Base-by-base conservation (phyloP, 2,888 invertebrate genomes). In the Aproaerema taeniolella region DNA sequence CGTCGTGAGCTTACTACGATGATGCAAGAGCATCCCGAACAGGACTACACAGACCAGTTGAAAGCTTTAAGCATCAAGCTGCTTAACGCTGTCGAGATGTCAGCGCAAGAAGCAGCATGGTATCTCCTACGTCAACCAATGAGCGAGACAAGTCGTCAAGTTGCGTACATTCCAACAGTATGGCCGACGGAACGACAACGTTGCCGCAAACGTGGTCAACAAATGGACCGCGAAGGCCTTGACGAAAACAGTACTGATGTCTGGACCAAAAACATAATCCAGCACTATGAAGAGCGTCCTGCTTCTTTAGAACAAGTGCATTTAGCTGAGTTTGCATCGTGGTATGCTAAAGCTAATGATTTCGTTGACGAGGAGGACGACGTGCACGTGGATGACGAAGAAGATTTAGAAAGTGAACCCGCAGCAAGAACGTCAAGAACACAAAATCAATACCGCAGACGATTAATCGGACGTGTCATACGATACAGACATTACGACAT, bases 21-120 rank as follows among this genome's bases (percentile, higher is more conserved):
- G 43, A 52, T 57, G 56, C 29, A 57, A n/a, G n/a, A n/a, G n/a
- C n/a, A n/a, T n/a, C n/a, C n/a, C n/a, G n/a, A n/a, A n/a, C n/a
- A n/a, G n/a, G n/a, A n/a, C n/a, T n/a, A n/a, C n/a, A n/a, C n/a
- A n/a, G n/a, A n/a, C n/a, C n/a, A n/a, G n/a, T n/a, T n/a, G n/a
- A n/a, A n/a, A n/a, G n/a, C n/a, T n/a, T n/a, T n/a, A n/a, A n/a
- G n/a, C n/a, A n/a, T n/a, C n/a, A n/a, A n/a, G n/a, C n/a, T n/a
- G n/a, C 51, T 76, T 1, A 68, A 77, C 36, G 44, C 51, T 36
- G 58, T 64, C 30, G 75, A 76, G 46, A 75, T 76, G 51, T 52
- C 64, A 4, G 57, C 56, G 39, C 75, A 77, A 63, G 74, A 76
- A 61, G 73, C 74, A 43, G 78, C 77, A 38, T 80, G 76, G 76